These are phyloP conservation scores for Heteromyza rotundicornis DNA, from an alignment of 2,888 invertebrate genomes.

Conservation along the genomic window DNA sequence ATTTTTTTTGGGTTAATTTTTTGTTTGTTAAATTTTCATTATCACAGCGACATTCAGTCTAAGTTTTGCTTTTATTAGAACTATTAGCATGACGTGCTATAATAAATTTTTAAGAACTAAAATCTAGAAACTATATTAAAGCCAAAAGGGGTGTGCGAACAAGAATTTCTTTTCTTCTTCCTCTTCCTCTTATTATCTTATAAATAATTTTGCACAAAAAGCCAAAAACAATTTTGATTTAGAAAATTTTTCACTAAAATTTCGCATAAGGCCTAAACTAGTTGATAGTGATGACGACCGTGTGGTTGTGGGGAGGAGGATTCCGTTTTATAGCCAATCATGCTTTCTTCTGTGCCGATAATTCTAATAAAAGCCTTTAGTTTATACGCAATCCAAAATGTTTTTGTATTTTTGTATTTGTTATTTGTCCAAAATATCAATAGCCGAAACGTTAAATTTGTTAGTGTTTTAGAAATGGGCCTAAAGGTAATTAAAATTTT, in stretches of 20 bases:
- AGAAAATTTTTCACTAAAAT: constrained; percentile 43
- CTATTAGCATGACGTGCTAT: constrained; percentile 55
- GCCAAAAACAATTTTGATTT: constrained; percentile 44
- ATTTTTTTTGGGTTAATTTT: constrained; percentile 30
- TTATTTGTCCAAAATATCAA: constrained; percentile 27
- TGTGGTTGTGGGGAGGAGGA: not conserved
- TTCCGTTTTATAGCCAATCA: constrained; percentile 43
- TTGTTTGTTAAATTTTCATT: constrained; percentile 45
- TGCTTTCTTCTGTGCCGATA: constrained; percentile 42
- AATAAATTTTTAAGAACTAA: constrained; percentile 50
- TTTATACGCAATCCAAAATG: constrained; percentile 26
- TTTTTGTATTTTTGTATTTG: constrained; percentile 30
- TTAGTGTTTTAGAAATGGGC: constrained; percentile 42
- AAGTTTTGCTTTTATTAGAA: constrained; percentile 61
- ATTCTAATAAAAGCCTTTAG: constrained; percentile 56
- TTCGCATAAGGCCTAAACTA: constrained; percentile 53
- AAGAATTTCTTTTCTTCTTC: constrained; percentile 31
- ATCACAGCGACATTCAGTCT: constrained; percentile 62
- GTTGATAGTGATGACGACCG: constrained; percentile 6
- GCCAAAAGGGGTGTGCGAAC: constrained; percentile 45
- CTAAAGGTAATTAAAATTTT: constrained; percentile 56
- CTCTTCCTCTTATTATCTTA: constrained; percentile 17
- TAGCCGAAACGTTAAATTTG: constrained; percentile 41
- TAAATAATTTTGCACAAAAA: constrained; percentile 32
- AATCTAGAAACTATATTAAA: constrained; percentile 49